Conservation (phyloP, 2,113 vertebrate species). For the Orthonyx spaldingii region DNA sequence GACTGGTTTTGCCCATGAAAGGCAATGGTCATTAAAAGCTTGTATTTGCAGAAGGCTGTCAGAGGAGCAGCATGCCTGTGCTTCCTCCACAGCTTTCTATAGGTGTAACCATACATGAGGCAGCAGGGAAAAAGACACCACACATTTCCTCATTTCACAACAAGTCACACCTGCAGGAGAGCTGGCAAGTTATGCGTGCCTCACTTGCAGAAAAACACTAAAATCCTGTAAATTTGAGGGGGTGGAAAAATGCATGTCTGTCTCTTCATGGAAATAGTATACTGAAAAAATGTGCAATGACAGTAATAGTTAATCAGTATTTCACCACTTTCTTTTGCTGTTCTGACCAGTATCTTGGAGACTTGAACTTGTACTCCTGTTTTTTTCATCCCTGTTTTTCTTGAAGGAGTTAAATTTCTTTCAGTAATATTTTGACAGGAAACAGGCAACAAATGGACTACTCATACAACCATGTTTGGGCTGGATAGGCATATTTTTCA, state of each 20-base stretch:
- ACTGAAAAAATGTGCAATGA: background rate
- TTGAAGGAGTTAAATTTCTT: background rate
- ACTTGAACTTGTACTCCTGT: background rate
- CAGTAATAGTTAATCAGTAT: background rate
- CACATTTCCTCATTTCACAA: background rate
- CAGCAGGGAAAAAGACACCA: background rate
- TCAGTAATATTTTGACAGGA: background rate
- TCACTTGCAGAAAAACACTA: background rate
- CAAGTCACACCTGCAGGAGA: background rate
- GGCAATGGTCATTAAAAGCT: conserved; percentile 23
- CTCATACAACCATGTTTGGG: background rate
- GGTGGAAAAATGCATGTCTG: background rate
- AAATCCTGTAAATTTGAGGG: background rate
- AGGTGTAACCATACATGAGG: background rate
- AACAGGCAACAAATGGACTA: background rate
- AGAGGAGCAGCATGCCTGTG: background rate
- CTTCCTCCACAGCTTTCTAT: background rate
- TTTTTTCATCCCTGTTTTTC: background rate
- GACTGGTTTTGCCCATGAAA: conserved; percentile 28
- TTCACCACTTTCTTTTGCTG: background rate
- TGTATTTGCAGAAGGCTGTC: background rate
- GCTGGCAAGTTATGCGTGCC: background rate
- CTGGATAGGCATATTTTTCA: background rate
- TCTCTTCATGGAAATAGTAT: background rate
- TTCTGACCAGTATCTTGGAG: background rate